Percentiles rank a stretch among this genome's conserved stretches.
Conservation (phyloP, 2,888 invertebrate species). For the Chaitophorus viminalis region DNA sequence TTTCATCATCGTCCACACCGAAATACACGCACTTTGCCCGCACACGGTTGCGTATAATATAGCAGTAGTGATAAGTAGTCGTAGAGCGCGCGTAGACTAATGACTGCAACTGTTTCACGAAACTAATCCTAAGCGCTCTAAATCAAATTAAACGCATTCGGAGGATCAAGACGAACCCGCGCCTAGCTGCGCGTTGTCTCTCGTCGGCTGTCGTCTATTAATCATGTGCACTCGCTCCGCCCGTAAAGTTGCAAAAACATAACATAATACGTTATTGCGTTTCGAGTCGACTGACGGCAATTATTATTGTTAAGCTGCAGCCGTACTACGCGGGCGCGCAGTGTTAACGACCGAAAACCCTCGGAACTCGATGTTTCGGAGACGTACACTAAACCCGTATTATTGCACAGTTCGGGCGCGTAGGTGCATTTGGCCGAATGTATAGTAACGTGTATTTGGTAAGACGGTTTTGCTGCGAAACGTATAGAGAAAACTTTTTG, state of each 20-base stretch:
- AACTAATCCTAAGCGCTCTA: slow-evolving; percentile 27
- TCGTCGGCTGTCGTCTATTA: neutral
- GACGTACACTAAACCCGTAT: neutral
- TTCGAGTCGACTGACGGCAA: neutral
- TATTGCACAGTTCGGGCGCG: neutral
- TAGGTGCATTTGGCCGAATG: neutral
- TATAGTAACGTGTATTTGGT: too few species aligned
- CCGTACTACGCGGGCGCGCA: neutral
- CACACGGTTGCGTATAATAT: too few species aligned
- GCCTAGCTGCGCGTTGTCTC: neutral
- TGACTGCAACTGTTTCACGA: slow-evolving; percentile 11
- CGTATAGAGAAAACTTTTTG: too few species aligned
- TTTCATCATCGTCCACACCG: neutral
- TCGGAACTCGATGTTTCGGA: neutral
- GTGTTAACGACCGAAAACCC: neutral
- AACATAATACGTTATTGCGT: neutral
- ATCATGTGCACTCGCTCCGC: neutral
- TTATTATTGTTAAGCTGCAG: neutral
- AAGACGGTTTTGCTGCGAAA: too few species aligned
- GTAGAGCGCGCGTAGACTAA: neutral
- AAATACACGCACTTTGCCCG: too few species aligned
- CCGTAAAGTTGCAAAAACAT: neutral
- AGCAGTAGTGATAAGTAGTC: too few species aligned
- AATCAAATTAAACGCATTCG: slow-evolving; percentile 27
- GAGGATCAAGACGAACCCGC: neutral